Percentiles rank a stretch among this genome's conserved stretches.
phyloP scores from a whole-genome alignment of 30 jellyfish, hydroid and myxozoan species.

The Aurelia sp. region DNA sequence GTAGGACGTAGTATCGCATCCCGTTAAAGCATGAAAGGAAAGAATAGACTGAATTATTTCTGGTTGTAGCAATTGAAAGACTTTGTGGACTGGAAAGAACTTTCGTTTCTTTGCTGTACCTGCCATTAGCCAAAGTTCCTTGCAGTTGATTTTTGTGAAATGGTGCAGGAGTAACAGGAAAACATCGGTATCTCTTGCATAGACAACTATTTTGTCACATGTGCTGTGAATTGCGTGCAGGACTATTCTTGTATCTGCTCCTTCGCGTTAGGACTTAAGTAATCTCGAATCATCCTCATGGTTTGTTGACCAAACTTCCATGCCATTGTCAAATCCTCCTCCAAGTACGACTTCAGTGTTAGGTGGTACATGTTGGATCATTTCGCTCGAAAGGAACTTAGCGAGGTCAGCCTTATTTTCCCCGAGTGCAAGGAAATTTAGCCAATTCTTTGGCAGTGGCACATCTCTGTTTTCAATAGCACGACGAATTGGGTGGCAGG shows the following conservation, averaged over 20 bases:
- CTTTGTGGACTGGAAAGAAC: slow-evolving; percentile 28
- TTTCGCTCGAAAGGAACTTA: too few species aligned
- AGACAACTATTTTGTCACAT: background rate
- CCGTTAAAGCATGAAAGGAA: too few species aligned
- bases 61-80: too few species aligned
- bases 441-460: slow-evolving; percentile 25
- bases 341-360: background rate
- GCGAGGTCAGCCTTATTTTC: background rate
- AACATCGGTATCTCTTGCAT: slow-evolving; percentile 47
- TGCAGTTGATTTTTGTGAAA: slow-evolving; percentile 25
- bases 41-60: too few species aligned
- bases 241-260: slow-evolving; percentile 42
- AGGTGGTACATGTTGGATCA: background rate
- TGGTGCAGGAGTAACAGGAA: slow-evolving; percentile 26
- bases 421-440: background rate
- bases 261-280: background rate
- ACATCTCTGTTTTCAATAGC: slow-evolving; percentile 12
- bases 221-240: slow-evolving; percentile 40
- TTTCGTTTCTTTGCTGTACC: slow-evolving; percentile 32
- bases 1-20: too few species aligned
- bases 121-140: slow-evolving; percentile 29
- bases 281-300: slow-evolving; percentile 18
- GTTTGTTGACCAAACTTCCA: slow-evolving; percentile 17
- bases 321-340: slow-evolving; percentile 6
- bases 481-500: slow-evolving; percentile 3